Evolutionary conservation across 2,797 vertebrate species (phyloP).

Genomic region (Catamblyrhynchus diadema): DNA sequence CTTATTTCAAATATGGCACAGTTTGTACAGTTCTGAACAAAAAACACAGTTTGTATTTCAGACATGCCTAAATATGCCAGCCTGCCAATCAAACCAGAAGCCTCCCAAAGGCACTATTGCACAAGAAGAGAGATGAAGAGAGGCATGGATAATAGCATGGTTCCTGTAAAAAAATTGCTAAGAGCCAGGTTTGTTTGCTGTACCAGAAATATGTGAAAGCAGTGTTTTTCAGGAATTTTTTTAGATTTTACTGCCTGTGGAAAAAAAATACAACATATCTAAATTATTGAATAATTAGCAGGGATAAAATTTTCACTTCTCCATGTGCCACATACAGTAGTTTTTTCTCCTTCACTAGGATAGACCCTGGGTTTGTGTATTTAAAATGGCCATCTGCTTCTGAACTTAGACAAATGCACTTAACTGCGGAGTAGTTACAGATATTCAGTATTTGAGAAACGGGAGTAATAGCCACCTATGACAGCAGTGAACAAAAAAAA

Average conservation of each 20-base stretch:
- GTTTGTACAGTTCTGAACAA: not conserved
- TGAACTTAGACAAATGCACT: not conserved
- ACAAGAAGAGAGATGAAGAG: not conserved
- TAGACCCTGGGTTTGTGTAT: not conserved
- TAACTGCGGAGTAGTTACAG: not conserved
- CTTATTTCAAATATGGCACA: not conserved
- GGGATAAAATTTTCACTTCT: not conserved
- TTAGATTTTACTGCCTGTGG: slow-evolving; percentile 22
- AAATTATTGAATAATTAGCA: slow-evolving; percentile 50
- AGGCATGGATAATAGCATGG: not conserved
- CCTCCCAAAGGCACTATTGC: not conserved
- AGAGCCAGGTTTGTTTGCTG: not conserved
- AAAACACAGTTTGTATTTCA: not conserved
- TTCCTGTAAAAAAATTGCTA: not conserved
- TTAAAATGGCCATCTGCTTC: slow-evolving; percentile 12
- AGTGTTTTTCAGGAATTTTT: slow-evolving; percentile 50
- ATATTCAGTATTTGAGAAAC: not conserved
- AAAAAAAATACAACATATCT: slow-evolving; percentile 15
- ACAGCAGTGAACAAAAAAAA: not conserved
- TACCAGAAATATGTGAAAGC: slow-evolving; percentile 2
- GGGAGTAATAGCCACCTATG: not conserved
- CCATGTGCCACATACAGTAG: not conserved
- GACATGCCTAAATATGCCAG: not conserved
- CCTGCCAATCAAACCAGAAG: slow-evolving; percentile 21
- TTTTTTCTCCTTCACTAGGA: not conserved